phyloP scores from a whole-genome alignment of 2,113 vertebrate genomes.

The Hippocampus comes region DNA sequence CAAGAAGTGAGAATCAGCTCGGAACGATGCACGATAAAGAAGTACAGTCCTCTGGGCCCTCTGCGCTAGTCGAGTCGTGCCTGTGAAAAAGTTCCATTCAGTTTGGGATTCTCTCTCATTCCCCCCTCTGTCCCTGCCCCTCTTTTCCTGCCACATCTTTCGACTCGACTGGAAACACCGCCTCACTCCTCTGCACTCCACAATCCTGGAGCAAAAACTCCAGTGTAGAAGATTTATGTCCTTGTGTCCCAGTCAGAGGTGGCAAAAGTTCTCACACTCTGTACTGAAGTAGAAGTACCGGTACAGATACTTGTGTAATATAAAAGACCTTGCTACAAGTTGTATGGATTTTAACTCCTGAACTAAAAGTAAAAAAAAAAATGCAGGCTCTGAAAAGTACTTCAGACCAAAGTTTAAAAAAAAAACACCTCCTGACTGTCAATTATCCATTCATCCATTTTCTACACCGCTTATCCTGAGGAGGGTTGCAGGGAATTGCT shows the following conservation, averaged over 20 bases:
- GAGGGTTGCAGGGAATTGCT: too few relatives aligned
- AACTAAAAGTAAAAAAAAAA: too few relatives aligned
- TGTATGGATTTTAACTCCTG: neutral
- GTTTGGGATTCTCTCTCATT: slow-evolving; percentile 30
- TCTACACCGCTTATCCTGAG: too few relatives aligned
- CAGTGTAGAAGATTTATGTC: neutral
- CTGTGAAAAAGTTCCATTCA: slow-evolving; percentile 52
- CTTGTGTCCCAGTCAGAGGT: neutral
- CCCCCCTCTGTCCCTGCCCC: neutral
- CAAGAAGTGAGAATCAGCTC: neutral
- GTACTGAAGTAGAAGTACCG: neutral
- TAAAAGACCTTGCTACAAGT: neutral
- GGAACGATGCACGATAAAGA: neutral
- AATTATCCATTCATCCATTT: too few relatives aligned
- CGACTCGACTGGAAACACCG: slow-evolving; percentile 22
- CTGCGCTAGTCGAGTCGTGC: slow-evolving; percentile 5
- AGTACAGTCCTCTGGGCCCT: neutral
- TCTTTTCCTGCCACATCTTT: slow-evolving; percentile 21
- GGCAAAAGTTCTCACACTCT: neutral
- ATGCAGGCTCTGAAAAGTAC: too few relatives aligned
- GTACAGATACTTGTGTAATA: neutral
- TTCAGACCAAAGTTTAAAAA: too few relatives aligned
- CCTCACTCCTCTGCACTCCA: neutral
- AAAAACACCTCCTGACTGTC: too few relatives aligned
- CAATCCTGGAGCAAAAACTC: neutral